Conservation (phyloP, 1,140 invertebrate genomes). For the Drosophila elegans region DNA sequence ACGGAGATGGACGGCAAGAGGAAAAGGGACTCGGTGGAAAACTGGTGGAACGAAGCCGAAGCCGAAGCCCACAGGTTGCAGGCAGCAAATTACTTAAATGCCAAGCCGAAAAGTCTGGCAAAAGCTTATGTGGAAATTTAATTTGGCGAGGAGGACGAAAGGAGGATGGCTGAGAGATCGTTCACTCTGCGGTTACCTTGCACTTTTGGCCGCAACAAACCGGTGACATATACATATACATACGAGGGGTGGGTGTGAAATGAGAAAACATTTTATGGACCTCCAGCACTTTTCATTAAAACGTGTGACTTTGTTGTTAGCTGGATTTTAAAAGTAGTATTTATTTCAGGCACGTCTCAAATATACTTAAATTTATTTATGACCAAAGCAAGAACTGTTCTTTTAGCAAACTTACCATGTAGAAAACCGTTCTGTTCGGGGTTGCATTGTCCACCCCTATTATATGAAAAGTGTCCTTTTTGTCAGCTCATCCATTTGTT, state of each 20-base stretch:
- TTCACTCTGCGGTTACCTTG: conserved; percentile 21
- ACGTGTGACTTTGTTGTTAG: conserved; percentile 1
- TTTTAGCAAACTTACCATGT: no score
- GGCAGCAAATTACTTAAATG: conserved; percentile 69
- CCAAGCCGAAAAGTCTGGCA: conserved; percentile 56
- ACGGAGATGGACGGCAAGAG: neutral
- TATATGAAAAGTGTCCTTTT: neutral
- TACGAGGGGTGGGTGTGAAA: conserved; percentile 5
- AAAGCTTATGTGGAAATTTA: conserved; percentile 57
- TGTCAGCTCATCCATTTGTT: neutral
- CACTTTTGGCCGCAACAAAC: conserved; percentile 24
- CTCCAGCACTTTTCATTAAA: conserved; percentile 5
- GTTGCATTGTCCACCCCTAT: neutral
- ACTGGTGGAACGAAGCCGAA: conserved; percentile 3
- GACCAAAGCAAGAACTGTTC: no score
- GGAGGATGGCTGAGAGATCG: neutral
- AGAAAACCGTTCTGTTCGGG: neutral
- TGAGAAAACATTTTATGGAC: conserved; percentile 18
- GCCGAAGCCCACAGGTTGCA: conserved; percentile 59
- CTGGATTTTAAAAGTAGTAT: neutral
- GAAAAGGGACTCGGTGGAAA: neutral
- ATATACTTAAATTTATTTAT: neutral
- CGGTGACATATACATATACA: conserved; percentile 2
- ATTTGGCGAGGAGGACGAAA: conserved; percentile 37
- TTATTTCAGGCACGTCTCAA: neutral